phyloP scores from a whole-genome alignment of 2,797 vertebrate species.

The Carduelis carduelis region DNA sequence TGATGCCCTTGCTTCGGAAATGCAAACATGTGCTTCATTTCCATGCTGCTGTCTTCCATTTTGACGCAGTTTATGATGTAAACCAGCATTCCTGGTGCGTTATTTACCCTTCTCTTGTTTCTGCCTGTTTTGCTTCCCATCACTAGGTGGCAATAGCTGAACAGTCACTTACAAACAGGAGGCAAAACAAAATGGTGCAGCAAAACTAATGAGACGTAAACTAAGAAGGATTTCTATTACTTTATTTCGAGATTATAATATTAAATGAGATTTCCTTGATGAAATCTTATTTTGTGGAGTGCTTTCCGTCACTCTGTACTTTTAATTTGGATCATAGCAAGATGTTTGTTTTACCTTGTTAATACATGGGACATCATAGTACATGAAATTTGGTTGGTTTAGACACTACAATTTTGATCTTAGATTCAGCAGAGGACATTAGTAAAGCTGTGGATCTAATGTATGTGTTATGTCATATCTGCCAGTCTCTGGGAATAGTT shows the following conservation, averaged over 20 bases:
- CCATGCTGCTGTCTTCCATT: background rate
- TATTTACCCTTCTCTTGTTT: background rate
- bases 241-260: background rate
- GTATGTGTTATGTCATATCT: background rate
- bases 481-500: background rate
- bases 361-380: background rate
- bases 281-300: background rate
- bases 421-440: background rate
- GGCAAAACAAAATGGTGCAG: conserved; percentile 31
- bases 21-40: background rate
- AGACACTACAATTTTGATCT: background rate
- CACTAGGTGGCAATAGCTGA: conserved; percentile 65
- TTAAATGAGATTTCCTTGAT: background rate
- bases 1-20: background rate
- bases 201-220: background rate
- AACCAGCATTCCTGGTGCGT: background rate
- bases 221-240: background rate
- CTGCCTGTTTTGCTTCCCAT: conserved; percentile 7
- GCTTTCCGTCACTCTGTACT: background rate
- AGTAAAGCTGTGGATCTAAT: background rate
- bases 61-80: background rate
- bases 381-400: background rate
- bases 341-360: background rate
- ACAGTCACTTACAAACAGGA: background rate
- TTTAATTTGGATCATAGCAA: background rate